Evolutionary conservation across 2,888 invertebrate species (phyloP), one percentile per base, ranked within the genome.

Genomic region (Ctenicera cuprea): DNA sequence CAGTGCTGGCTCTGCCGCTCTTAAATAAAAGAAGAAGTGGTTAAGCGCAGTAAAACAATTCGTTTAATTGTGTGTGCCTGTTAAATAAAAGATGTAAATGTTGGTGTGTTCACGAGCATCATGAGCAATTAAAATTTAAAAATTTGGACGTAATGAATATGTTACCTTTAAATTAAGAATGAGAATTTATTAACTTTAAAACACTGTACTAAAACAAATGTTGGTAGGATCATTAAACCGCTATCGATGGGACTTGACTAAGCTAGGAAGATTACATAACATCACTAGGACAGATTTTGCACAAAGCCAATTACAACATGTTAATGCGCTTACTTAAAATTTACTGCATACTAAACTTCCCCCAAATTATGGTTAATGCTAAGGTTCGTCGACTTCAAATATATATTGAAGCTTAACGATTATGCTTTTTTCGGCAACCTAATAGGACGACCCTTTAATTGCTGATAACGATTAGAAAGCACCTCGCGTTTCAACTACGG

Each of bases 21-120:
- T 62, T 61, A 65, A 59, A 59, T 38, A 48, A 65, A 64, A 64
- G 22, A 52, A 26, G 16, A 26, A 64, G 22, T 16, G 54, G 48
- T 22, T 37, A 57, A 67, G 50, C 43, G 45, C n/a, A 41, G 9
- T 14, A 11, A 30, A 37, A 16, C 33, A 33, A 57, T 57, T 57
- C 57, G 3, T 12, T 26, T 38, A 18, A 62, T 45, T 62, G 45
- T 20, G 37, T 37, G 18, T 7, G 12, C 12, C 7, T 9, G 45
- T 4, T 8, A 9, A 45, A 45, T 45, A 9, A 3, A 14, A 41
- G 43, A 41, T 41, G 43, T 8, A 5, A 26, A 26, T n/a, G 33
- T 33, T 33, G 9, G 33, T 33, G 33, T 9, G 1, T 14, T 45
- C 14, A 14, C 14, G 41, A 41, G 43, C 43, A 3, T 14, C n/a